Percentiles rank a stretch among this genome's conserved stretches.
phyloP scores from a whole-genome alignment of 2,113 vertebrate genomes.

The Ictidomys tridecemlineatus region DNA sequence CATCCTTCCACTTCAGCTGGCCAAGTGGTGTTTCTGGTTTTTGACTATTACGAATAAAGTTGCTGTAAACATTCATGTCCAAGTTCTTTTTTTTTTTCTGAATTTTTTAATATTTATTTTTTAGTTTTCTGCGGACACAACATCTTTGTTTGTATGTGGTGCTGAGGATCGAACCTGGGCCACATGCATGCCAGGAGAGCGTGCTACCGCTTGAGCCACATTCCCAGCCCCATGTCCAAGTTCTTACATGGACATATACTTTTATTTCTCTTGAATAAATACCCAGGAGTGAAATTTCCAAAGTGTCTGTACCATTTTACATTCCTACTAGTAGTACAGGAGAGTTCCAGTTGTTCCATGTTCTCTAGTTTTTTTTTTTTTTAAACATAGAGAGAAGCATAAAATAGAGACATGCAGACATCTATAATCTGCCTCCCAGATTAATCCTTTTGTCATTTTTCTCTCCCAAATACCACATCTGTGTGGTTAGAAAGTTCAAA shows the following conservation, averaged over 20 bases:
- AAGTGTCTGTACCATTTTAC: not conserved
- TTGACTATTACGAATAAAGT: not conserved
- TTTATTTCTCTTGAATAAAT: conserved; percentile 34
- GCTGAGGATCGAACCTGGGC: too few relatives aligned
- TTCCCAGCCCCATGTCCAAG: not conserved
- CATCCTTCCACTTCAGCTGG: not conserved
- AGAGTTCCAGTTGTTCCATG: not conserved
- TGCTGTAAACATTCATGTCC: not conserved
- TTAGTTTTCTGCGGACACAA: too few relatives aligned
- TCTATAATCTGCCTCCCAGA: not conserved
- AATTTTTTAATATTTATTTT: too few relatives aligned
- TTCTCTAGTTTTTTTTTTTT: not conserved
- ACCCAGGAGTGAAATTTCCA: not conserved
- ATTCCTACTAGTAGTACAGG: not conserved
- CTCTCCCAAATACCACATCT: not conserved
- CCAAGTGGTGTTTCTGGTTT: not conserved
- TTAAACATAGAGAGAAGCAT: not conserved
- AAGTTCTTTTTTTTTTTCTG: too few relatives aligned
- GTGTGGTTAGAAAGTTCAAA: not conserved
- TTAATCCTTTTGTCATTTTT: conserved; percentile 22
- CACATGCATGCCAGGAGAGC: too few relatives aligned
- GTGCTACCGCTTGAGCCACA: too few relatives aligned
- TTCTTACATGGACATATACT: not conserved
- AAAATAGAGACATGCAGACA: not conserved
- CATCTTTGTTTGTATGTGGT: too few relatives aligned